These are phyloP conservation scores for Xiphophorus hellerii DNA, from an alignment of 2,113 vertebrate genomes.

Conservation along the genomic window DNA sequence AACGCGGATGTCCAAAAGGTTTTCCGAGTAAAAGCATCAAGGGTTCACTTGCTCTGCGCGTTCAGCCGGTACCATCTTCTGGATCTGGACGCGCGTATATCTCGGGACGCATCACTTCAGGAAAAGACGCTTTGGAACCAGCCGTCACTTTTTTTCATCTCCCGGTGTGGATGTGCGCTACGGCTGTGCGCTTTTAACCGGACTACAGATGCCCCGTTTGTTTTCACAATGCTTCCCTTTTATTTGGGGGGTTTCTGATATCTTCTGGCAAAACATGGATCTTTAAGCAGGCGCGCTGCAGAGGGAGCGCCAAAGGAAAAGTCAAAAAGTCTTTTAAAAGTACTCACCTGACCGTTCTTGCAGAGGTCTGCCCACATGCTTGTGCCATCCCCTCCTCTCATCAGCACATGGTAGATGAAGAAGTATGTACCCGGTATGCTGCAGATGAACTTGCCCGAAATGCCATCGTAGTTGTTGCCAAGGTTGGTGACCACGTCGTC, in stretches of 20 bases:
- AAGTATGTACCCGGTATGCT: conserved; percentile 96
- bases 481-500: conserved; percentile 99
- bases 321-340: conserved; percentile 36
- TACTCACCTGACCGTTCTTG: conserved; percentile 97
- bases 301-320: background rate
- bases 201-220: conserved; percentile 31
- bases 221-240: conserved; percentile 30
- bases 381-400: conserved; percentile 97
- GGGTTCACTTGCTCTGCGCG: background rate
- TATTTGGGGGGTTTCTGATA: conserved; percentile 3
- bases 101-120: conserved; percentile 58
- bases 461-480: conserved; percentile 96
- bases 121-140: conserved; percentile 40
- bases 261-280: background rate
- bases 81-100: conserved; percentile 31
- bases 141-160: conserved; percentile 50
- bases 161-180: conserved; percentile 47
- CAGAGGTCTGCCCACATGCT: conserved; percentile 99
- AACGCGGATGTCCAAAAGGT: no score
- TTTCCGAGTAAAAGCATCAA: background rate
- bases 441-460: conserved; percentile 97
- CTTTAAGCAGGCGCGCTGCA: background rate
- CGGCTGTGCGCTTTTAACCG: conserved; percentile 68
- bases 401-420: conserved; percentile 99
- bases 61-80: conserved; percentile 28